Evolutionary conservation across 2,888 invertebrate genomes (phyloP), one percentile per base, ranked within the genome.

Genomic region (Malthinus seriepunctatus): DNA sequence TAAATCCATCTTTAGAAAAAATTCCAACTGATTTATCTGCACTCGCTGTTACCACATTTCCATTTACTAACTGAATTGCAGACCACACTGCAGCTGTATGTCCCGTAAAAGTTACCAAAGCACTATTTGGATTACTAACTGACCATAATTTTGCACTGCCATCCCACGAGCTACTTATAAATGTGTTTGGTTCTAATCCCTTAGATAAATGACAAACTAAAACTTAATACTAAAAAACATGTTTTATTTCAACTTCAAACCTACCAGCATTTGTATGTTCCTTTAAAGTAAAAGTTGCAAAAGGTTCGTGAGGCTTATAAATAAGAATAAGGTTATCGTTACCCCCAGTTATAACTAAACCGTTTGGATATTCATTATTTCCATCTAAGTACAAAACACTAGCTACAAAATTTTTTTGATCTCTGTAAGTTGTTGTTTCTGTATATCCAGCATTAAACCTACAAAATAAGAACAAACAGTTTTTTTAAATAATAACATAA

Each of bases 151-250:
- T 88, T 0, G 92, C 95, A 3, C 92, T 90, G 64, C 85, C 86
- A 75, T 98, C 97, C 97, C 97, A 97, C 45, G 97, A 97, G 38
- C 95, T 92, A 72, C 93, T 95, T 51, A 90, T 78, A 69, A 93
- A 80, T 8, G 85, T 81, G 49, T 84, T 84, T 49, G 81, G 73
- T 53, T 78, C 73, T 1, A 78, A 63, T 0, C 82, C 83, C 23
- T 77, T 78, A 0, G 80, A 73, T 48, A 86, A 72, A 31, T 79
- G 73, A 67, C 85, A 84, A 0, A 86, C 85, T 70, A 65, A 50
- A 75, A 15, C 39, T 8, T 37, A 10, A 10, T 3, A 10, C n/a
- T 6, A 9, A 10, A 9, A 37, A 8, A 23, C 23, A 3, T 23
- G 23, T 23, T 10, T 39, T 39, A 11, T 11, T 2, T 1, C n/a